phyloP scores from a whole-genome alignment of 53 echinoderm and acorn worm species.

The Apostichopus leukothele region DNA sequence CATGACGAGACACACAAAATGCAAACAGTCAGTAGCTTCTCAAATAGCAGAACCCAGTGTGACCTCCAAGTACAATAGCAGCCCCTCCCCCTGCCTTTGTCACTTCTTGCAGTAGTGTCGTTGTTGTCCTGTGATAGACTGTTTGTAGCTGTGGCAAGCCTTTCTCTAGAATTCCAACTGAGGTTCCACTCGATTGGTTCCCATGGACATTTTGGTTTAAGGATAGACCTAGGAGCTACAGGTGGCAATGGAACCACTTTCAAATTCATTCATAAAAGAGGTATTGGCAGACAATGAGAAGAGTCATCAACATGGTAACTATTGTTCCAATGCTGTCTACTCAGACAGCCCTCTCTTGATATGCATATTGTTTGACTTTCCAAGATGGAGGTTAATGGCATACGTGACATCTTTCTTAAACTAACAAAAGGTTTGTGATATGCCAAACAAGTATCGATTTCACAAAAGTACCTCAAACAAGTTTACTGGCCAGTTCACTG shows the following conservation, averaged over 20 bases:
- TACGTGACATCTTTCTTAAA: no score
- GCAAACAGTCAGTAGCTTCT: constrained; percentile 9
- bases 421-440: no score
- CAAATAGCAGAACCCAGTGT: constrained; percentile 11
- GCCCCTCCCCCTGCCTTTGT: constrained; percentile 38
- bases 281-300: background rate
- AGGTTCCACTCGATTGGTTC: background rate
- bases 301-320: background rate
- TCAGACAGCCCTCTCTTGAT: background rate
- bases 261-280: background rate
- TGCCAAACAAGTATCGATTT: background rate
- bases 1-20: constrained; percentile 24
- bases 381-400: no score
- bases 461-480: constrained; percentile 5
- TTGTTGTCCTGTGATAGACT: background rate
- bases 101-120: background rate
- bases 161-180: constrained; percentile 18
- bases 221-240: background rate
- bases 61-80: constrained; percentile 29
- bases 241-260: background rate
- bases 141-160: background rate
- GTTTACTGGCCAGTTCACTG: background rate
- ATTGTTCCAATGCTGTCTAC: background rate
- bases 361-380: no score
- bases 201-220: no score